Base-by-base conservation (phyloP, 1,140 invertebrate genomes). In the Scaptomyza graminum region DNA sequence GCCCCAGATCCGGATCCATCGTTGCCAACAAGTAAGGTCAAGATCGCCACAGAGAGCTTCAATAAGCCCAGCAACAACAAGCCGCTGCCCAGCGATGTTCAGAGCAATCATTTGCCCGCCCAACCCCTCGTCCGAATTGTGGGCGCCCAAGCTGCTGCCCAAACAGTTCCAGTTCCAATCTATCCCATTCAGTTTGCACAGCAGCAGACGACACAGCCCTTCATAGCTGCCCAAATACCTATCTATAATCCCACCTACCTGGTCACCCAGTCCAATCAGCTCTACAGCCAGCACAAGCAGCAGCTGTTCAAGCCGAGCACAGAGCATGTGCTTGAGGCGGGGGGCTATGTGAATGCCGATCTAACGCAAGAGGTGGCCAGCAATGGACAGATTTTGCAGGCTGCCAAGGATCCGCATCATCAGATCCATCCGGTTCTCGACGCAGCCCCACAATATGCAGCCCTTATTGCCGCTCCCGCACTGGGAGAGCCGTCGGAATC, bases 1-100 rank as follows among this genome's bases (percentile, higher is more conserved):
- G 92, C 92, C 22, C 93, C 92, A 50, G 93, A 93, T 81, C 92
- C 92, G 25, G 93, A 93, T 76, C 92, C 90, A 43, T 92, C 91
- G 28, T 59, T 92, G 54, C 91, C 92, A 6, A 79, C 92, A 3
- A 62, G 75, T 0, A 93, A 92, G 66, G 74, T 93, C 0, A 91
- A 92, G 1, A 83, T 90, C 0, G 84, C 92, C 4, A 85, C 70
- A 3, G 93, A 93, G 64, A 83, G 91, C 11, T 90, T 91, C 31
- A 92, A 92, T 22, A 66, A 84, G 5, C 93, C 93, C 1, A 92
- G 92, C 91, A 92, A 92, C 73, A 92, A 82, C 3, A 92, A 94
- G 57, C 92, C 92, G 54, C 71, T 85, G 16, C 92, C 91, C 3
- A 46, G 71, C 4, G 91, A 91, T 60, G 75, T 92, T 0, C 88